phyloP scores from a whole-genome alignment of 2,113 vertebrate species.

The Grantiella picta region DNA sequence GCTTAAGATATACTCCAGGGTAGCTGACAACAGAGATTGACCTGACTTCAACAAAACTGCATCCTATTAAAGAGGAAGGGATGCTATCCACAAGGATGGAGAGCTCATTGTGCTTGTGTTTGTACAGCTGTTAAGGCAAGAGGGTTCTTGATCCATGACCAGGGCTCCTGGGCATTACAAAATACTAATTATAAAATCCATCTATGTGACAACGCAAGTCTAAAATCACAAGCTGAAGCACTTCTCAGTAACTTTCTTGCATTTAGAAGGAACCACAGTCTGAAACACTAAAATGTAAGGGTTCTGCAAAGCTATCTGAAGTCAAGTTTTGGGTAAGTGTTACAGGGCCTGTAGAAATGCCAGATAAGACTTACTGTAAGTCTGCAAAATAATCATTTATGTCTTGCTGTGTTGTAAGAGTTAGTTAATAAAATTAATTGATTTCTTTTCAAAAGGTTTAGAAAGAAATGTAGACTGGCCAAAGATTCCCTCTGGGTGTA shows the following conservation, averaged over 20 bases:
- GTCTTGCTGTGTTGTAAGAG: not conserved
- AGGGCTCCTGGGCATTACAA: not conserved
- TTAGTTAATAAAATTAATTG: not conserved
- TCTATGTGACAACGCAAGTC: not conserved
- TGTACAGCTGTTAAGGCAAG: not conserved
- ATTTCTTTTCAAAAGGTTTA: not conserved
- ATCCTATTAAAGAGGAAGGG: not conserved
- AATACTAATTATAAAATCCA: conserved; percentile 11
- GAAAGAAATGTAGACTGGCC: not conserved
- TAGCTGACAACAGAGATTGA: not conserved
- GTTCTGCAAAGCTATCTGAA: not conserved
- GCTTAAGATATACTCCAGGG: not conserved
- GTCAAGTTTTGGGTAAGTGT: not conserved
- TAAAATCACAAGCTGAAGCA: not conserved
- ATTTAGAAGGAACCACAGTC: not conserved
- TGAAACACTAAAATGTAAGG: not conserved
- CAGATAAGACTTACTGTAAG: not conserved
- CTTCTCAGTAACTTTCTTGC: not conserved
- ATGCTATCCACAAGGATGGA: not conserved
- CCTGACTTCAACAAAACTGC: not conserved
- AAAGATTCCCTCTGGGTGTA: not conserved
- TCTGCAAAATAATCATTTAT: not conserved
- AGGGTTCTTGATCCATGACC: not conserved
- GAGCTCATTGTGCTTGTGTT: not conserved
- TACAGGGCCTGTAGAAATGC: not conserved